Evolutionary conservation across 2,888 invertebrate species (phyloP).

Genomic region (Lepeophtheirus nordmannii): DNA sequence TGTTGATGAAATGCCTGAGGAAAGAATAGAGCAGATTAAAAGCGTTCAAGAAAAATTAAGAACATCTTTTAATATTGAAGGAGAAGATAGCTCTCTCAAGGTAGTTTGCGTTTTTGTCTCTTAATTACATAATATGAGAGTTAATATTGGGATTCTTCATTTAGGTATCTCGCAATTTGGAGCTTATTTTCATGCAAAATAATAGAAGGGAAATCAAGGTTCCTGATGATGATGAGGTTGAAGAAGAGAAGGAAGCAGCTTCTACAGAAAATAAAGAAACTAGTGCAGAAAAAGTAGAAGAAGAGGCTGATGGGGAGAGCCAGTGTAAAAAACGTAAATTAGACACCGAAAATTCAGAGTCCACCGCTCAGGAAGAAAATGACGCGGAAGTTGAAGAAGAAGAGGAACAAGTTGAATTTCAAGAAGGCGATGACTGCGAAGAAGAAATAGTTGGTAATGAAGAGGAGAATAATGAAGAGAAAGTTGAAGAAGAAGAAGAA

Average conservation of each 20-base stretch:
- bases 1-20: not conserved
- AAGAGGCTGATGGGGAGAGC: slow-evolving; percentile 3
- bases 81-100: slow-evolving; percentile 10
- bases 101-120: too few relatives aligned
- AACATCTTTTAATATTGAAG: slow-evolving; percentile 2
- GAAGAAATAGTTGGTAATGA: not conserved
- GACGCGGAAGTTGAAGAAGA: not conserved
- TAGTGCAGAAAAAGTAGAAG: not conserved
- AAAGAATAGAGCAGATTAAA: slow-evolving; percentile 2
- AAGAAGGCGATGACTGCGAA: not conserved
- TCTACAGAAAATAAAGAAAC: not conserved
- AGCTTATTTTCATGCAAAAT: slow-evolving; percentile 15
- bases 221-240: not conserved
- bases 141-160: too few relatives aligned
- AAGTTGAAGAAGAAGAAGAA: not conserved
- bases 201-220: slow-evolving; percentile 13
- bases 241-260: not conserved
- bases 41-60: not conserved
- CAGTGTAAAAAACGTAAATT: not conserved
- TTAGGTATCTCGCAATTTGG: slow-evolving; percentile 11
- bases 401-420: not conserved
- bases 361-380: not conserved
- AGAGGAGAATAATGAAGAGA: not conserved
- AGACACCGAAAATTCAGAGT: not conserved
- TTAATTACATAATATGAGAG: too few relatives aligned